phyloP scores from a whole-genome alignment of 2,888 invertebrate species.

The Epistrophe eligans region DNA sequence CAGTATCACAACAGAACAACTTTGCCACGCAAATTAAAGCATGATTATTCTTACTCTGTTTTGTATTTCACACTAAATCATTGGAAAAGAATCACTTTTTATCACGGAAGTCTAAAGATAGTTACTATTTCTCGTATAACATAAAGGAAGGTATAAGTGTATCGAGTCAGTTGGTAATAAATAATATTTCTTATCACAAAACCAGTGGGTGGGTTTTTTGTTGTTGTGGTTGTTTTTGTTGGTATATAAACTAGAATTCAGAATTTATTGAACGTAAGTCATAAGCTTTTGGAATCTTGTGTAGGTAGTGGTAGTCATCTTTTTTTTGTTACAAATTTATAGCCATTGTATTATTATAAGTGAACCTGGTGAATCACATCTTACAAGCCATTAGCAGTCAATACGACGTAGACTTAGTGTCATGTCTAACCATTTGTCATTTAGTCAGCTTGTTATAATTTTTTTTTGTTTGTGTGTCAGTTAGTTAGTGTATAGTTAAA shows the following conservation, averaged over 20 bases:
- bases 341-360: neutral
- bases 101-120: neutral
- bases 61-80: neutral
- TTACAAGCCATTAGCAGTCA: neutral
- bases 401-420: neutral
- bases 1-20: neutral
- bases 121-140: neutral
- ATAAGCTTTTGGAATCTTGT: neutral
- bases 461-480: neutral
- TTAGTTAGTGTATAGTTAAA: neutral
- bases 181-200: neutral
- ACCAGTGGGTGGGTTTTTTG: neutral
- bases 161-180: neutral
- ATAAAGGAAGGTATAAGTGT: neutral
- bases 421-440: neutral
- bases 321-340: neutral
- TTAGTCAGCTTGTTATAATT: neutral
- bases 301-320: conserved; percentile 3
- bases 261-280: neutral
- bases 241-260: neutral
- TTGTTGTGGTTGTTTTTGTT: neutral
- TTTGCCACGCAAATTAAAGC: neutral
- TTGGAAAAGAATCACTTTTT: too few species aligned
- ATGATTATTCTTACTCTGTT: too few species aligned
- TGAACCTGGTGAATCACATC: neutral